Percentiles rank a stretch among this genome's conserved stretches.
phyloP scores from a whole-genome alignment of 2,888 invertebrate species.

The Idaea dimidiata region DNA sequence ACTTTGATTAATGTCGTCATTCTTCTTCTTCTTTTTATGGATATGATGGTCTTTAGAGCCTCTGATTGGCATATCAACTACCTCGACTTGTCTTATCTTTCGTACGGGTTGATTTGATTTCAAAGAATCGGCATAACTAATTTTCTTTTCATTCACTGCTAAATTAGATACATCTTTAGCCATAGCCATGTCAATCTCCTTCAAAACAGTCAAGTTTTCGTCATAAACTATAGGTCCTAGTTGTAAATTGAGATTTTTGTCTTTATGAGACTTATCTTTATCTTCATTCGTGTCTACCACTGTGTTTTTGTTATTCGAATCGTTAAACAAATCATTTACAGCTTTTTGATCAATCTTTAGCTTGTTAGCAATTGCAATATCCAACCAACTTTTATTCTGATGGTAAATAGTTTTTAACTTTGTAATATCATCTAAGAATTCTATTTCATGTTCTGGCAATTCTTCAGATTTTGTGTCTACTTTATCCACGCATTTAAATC shows the following conservation, averaged over 20 bases:
- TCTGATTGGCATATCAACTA: conserved; percentile 39
- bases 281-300: conserved; percentile 5
- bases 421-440: conserved; percentile 55
- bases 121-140: conserved; percentile 66
- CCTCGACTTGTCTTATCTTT: conserved; percentile 36
- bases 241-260: conserved; percentile 12
- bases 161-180: conserved; percentile 8
- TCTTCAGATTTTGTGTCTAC: conserved; percentile 35
- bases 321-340: conserved; percentile 23
- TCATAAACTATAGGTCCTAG: conserved; percentile 1
- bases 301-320: conserved; percentile 32
- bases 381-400: conserved; percentile 68
- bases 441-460: conserved; percentile 51
- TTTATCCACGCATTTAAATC: conserved; percentile 62
- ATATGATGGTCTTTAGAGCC: conserved; percentile 64
- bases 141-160: conserved; percentile 36
- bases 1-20: conserved; percentile 30
- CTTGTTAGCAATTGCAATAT: conserved; percentile 58
- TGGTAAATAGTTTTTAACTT: conserved; percentile 62
- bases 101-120: conserved; percentile 37
- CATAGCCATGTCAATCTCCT: conserved; percentile 18
- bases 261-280: conserved; percentile 8
- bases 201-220: conserved; percentile 20
- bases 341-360: conserved; percentile 9
- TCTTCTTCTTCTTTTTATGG: conserved; percentile 49